phyloP scores from a whole-genome alignment of 2,888 invertebrate species.

The Emmelina monodactyla region DNA sequence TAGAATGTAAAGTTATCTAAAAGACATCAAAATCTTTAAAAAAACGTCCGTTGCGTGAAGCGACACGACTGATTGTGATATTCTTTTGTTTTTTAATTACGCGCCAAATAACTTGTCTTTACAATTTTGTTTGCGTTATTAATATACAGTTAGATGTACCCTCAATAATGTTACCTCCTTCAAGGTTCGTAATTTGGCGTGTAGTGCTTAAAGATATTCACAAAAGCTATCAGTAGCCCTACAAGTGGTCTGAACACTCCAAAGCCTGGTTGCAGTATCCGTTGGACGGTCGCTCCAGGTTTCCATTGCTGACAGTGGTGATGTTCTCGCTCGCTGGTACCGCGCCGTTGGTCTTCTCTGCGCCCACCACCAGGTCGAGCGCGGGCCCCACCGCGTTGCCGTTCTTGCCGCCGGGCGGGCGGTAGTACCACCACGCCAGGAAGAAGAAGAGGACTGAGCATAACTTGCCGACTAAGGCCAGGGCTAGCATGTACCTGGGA shows the following conservation, averaged over 20 bases:
- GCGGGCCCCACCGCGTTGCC: slow-evolving; percentile 42
- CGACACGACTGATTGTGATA: no score
- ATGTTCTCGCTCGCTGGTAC: slow-evolving; percentile 21
- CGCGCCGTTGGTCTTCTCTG: slow-evolving; percentile 35
- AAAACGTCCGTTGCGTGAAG: no score
- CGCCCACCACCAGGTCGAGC: slow-evolving; percentile 33
- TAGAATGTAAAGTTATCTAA: no score
- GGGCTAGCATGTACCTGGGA: slow-evolving; percentile 74
- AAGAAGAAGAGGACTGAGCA: slow-evolving; percentile 76
- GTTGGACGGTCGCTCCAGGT: slow-evolving; percentile 22
- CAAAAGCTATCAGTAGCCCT: slow-evolving; percentile 18
- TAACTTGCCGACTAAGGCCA: slow-evolving; percentile 75
- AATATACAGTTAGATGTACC: no score
- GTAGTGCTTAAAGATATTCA: no score
- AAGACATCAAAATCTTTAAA: no score
- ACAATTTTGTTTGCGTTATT: no score
- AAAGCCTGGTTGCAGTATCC: slow-evolving; percentile 54
- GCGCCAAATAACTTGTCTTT: no score
- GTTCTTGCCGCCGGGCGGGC: slow-evolving; percentile 63
- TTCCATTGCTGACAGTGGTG: slow-evolving; percentile 22
- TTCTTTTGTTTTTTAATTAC: no score
- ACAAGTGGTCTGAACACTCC: slow-evolving; percentile 55
- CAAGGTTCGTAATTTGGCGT: no score
- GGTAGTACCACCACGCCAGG: slow-evolving; percentile 79
- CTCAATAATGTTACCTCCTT: no score